A percentile compares a stretch with the other conserved stretches of the same genome.
phyloP scores from a whole-genome alignment of 2,888 invertebrate species.

The Sphaeridia pumilis region DNA sequence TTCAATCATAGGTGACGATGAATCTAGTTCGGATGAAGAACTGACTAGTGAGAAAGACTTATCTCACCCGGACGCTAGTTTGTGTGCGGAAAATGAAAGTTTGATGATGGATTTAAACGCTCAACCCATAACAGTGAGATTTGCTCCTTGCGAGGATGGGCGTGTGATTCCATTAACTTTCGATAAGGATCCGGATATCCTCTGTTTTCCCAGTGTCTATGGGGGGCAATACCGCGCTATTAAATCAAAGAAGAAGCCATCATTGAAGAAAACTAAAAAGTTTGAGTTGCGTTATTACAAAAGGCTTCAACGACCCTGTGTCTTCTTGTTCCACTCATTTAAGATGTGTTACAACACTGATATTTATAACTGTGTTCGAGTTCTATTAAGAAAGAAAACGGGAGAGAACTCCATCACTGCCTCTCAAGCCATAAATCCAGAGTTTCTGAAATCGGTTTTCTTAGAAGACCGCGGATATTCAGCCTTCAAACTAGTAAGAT shows the following conservation, averaged over 20 bases:
- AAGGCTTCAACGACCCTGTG: conserved; percentile 1
- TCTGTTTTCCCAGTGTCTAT: conserved; percentile 21
- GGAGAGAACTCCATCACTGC: conserved; percentile 11
- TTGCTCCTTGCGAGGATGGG: conserved; percentile 19
- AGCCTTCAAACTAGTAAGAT: conserved; percentile 12
- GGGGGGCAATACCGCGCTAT: conserved; percentile 14
- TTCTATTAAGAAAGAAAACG: conserved; percentile 14
- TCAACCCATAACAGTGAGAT: neutral
- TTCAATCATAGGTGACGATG: no score
- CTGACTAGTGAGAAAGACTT: neutral
- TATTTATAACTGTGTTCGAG: neutral
- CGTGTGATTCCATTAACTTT: conserved; percentile 8
- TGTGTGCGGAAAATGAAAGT: no score
- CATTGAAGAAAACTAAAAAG: conserved; percentile 15
- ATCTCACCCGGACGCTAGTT: neutral
- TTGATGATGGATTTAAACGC: neutral
- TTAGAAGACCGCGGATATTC: conserved; percentile 19
- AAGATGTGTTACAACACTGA: neutral
- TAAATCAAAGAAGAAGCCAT: neutral
- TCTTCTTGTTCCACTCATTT: neutral
- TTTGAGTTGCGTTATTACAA: conserved; percentile 15
- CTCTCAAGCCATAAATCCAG: neutral
- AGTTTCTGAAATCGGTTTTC: conserved; percentile 2
- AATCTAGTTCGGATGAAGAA: neutral
- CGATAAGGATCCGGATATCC: conserved; percentile 17